Evolutionary conservation across 1,140 invertebrate genomes (phyloP), one percentile per base, ranked within the genome.

Genomic region (Drosophila oshimai): DNA sequence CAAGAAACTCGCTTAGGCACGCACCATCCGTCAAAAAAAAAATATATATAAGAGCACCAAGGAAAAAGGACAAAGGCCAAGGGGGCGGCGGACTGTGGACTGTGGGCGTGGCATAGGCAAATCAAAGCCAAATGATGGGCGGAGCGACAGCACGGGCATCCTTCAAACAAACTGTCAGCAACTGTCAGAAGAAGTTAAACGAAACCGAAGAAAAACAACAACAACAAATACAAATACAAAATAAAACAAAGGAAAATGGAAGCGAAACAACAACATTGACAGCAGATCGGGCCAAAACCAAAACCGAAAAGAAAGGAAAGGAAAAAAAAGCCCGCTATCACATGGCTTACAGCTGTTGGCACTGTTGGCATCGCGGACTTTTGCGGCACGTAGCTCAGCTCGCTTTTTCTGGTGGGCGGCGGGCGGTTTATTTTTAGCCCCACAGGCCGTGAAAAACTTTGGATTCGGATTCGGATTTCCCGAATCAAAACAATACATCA

Each of bases 111-210:
- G 44, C 46, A 12, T 31, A 41, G 49, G 29, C 72, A 69, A 72
- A 72, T 72, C 68, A 72, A 72, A 72, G 62, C 68, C 55, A 45
- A 61, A 46, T 46, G 47, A 62, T 54, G 36, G 49, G 46, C 28
- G 57, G 42, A 39, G 34, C 15, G 33, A 37, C 34, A 44, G 49
- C 42, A 31, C 60, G 53, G 58, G 67, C 68, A 83, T 83, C 79
- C 79, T 79, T 83, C 79, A 83, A 84, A 79, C 74, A 62, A 84
- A 84, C 79, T 84, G 79, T 84, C 79, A 86, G 80, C 79, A 86
- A 86, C 79, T 84, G 79, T 84, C 79, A 84, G 57, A 86, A 86
- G 80, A 84, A 84, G 79, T 86, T 84, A 72, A 72, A 72, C 46
- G 45, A 61, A 79, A 68, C 42, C 62, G 15, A 67, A 62, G 54